Evolutionary conservation across 2,113 vertebrate species (phyloP).

Genomic region (Turnix velox): DNA sequence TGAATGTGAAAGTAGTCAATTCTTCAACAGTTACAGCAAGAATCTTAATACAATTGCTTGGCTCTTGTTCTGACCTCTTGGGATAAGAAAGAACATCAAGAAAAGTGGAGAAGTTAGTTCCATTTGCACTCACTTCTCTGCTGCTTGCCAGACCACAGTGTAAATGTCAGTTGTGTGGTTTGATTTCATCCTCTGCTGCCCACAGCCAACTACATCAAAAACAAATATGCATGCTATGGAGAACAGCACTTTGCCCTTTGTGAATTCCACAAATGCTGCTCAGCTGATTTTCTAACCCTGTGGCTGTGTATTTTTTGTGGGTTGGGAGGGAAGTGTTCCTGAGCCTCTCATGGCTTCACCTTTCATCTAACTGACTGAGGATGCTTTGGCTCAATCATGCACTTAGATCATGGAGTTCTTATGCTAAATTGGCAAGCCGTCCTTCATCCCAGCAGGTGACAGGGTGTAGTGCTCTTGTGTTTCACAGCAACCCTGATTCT

Average conservation of each 20-base stretch:
- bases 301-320: not conserved
- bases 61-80: not conserved
- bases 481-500: not conserved
- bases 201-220: slow-evolving; percentile 20
- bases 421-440: not conserved
- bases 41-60: not conserved
- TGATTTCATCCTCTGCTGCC: slow-evolving; percentile 1
- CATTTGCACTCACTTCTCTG: not conserved
- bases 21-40: not conserved
- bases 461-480: not conserved
- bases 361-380: not conserved
- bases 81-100: not conserved
- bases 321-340: not conserved
- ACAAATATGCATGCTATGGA: not conserved
- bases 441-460: not conserved
- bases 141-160: not conserved
- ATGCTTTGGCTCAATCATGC: not conserved
- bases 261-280: not conserved
- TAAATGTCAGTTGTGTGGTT: not conserved
- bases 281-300: not conserved
- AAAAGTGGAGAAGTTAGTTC: not conserved
- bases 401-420: not conserved
- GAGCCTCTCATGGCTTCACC: not conserved
- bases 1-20: not conserved
- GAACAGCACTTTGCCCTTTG: not conserved